Percentiles rank a stretch among this genome's conserved stretches.
phyloP scores from a whole-genome alignment of 2,797 vertebrate species.

The Thunnus albacares region DNA sequence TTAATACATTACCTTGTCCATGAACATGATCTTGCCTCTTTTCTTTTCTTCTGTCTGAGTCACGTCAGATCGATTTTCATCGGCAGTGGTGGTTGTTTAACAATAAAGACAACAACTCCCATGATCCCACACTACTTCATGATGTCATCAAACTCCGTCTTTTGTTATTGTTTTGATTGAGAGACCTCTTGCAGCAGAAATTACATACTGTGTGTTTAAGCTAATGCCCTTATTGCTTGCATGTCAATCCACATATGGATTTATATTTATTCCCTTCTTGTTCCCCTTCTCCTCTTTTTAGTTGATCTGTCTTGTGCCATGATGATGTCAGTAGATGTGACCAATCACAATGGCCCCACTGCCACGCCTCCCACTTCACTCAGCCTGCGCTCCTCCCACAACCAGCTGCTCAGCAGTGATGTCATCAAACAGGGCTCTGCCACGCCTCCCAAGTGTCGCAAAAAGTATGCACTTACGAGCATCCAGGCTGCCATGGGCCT shows the following conservation, averaged over 20 bases:
- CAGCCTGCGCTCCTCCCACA: conserved; percentile 95
- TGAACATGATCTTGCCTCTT: too few relatives aligned
- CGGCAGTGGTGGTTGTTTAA: too few relatives aligned
- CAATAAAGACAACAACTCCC: too few relatives aligned
- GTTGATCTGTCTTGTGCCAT: conserved; percentile 83
- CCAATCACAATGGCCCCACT: conserved; percentile 90
- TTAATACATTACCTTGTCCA: too few relatives aligned
- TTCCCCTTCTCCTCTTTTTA: conserved; percentile 28
- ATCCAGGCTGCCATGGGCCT: conserved; percentile 98
- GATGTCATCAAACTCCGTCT: too few relatives aligned
- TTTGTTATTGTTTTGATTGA: too few relatives aligned
- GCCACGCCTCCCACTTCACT: conserved; percentile 94
- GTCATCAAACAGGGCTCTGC: conserved; percentile 90
- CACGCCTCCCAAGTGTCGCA: conserved; percentile 97
- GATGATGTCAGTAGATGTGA: conserved; percentile 91
- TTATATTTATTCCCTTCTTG: neutral
- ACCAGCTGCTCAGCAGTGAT: conserved; percentile 93
- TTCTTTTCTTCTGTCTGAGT: too few relatives aligned
- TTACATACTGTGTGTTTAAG: neutral
- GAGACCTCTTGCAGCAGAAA: too few relatives aligned
- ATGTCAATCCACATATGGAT: neutral
- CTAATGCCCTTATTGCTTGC: neutral
- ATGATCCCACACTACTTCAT: too few relatives aligned
- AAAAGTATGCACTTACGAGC: conserved; percentile 96
- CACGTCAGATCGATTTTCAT: too few relatives aligned